phyloP scores from a whole-genome alignment of 2,888 invertebrate genomes.

The Tortrix viridana region DNA sequence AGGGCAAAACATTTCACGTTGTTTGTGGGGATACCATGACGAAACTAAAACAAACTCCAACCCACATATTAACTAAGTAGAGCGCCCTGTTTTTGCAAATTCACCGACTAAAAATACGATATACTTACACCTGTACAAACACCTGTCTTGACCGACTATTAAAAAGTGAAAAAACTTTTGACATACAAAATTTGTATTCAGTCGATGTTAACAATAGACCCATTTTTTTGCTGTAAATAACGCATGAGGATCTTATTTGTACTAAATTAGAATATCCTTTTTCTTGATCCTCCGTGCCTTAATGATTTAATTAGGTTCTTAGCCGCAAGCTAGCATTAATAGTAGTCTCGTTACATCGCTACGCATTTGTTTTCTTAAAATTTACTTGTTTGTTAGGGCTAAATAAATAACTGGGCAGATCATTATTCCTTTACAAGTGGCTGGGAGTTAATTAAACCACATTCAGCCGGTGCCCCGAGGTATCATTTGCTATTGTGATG shows the following conservation, averaged over 20 bases:
- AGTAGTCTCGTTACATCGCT: conserved; percentile 23
- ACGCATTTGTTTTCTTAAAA: conserved; percentile 43
- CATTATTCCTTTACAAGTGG: conserved; percentile 74
- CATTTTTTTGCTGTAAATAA: conserved; percentile 39
- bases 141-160: conserved; percentile 71
- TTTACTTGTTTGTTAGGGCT: conserved; percentile 43
- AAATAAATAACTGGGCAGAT: conserved; percentile 56
- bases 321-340: conserved; percentile 28
- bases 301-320: conserved; percentile 35
- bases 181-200: conserved; percentile 52
- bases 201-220: conserved; percentile 59
- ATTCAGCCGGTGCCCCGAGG: conserved; percentile 75
- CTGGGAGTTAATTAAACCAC: conserved; percentile 78
- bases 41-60: conserved; percentile 77
- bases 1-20: conserved; percentile 57
- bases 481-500: conserved; percentile 82
- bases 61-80: conserved; percentile 53
- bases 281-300: conserved; percentile 16
- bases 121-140: conserved; percentile 71
- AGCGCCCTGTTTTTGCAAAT: conserved; percentile 60
- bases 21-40: conserved; percentile 72
- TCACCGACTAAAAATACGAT: conserved; percentile 53
- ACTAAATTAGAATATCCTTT: conserved; percentile 37
- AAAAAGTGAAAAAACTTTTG: conserved; percentile 53
- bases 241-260: conserved; percentile 40